phyloP scores from a whole-genome alignment of 2,888 invertebrate species.

The Plutella xylostella region DNA sequence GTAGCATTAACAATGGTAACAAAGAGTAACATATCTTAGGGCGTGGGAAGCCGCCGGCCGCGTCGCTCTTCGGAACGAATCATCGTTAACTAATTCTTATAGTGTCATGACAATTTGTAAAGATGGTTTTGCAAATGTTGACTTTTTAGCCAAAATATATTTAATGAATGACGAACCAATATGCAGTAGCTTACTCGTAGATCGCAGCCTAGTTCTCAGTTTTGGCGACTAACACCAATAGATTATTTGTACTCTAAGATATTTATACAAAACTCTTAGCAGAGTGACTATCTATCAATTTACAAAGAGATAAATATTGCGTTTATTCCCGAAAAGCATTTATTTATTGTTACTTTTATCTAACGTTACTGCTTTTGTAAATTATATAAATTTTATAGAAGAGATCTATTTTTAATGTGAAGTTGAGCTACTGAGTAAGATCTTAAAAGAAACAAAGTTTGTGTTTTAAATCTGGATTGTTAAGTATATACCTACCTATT shows the following conservation, averaged over 20 bases:
- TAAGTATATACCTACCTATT: conserved; percentile 38
- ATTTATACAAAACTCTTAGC: conserved; percentile 64
- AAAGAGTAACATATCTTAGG: conserved; percentile 58
- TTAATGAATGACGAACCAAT: conserved; percentile 67
- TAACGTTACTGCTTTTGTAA: conserved; percentile 63
- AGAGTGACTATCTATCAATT: conserved; percentile 65
- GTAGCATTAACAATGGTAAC: conserved; percentile 25
- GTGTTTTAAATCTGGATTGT: conserved; percentile 54
- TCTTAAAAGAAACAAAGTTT: conserved; percentile 45
- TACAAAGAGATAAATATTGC: conserved; percentile 50
- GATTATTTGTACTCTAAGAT: conserved; percentile 63
- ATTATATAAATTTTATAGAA: conserved; percentile 69
- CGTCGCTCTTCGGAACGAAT: conserved; percentile 32
- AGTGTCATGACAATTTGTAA: conserved; percentile 67
- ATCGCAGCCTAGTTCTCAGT: conserved; percentile 65
- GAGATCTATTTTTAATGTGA: conserved; percentile 69
- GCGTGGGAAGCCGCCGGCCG: conserved; percentile 34
- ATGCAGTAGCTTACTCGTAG: conserved; percentile 66
- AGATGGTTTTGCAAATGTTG: conserved; percentile 66
- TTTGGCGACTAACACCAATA: conserved; percentile 65
- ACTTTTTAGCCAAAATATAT: conserved; percentile 69
- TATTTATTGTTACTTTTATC: conserved; percentile 59
- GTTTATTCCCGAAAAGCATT: conserved; percentile 63
- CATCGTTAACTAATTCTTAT: conserved; percentile 66
- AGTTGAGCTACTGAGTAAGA: conserved; percentile 57